Evolutionary conservation across 2,113 vertebrate genomes (phyloP).

Genomic region (Gracilinanus agilis): DNA sequence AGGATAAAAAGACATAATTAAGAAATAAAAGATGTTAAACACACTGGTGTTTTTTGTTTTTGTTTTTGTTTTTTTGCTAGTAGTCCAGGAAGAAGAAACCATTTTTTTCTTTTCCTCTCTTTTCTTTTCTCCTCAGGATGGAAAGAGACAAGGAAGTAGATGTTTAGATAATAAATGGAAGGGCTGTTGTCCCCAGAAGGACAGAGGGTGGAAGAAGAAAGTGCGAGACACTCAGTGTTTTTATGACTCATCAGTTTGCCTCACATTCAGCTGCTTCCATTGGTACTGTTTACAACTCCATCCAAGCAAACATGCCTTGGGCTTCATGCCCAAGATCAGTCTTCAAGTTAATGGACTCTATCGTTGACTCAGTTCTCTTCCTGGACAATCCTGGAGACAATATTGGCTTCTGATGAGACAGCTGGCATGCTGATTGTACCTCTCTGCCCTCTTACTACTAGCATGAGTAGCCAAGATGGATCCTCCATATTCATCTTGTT

Average conservation of each 20-base stretch:
- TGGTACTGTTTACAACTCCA: not conserved
- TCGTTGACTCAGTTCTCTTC: not conserved
- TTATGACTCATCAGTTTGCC: not conserved
- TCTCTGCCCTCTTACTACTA: not conserved
- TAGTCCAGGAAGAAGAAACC: not conserved
- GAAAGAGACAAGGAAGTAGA: not conserved
- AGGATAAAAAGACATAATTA: not conserved
- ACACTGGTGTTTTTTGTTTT: too few relatives aligned
- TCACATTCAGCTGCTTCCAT: not conserved
- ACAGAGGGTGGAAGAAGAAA: not conserved
- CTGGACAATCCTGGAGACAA: not conserved
- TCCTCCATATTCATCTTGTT: not conserved
- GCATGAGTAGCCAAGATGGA: not conserved
- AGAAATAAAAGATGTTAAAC: not conserved
- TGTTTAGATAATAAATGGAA: not conserved
- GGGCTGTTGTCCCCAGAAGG: not conserved
- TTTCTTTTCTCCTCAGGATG: not conserved
- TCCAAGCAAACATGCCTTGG: not conserved
- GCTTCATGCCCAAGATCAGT: not conserved
- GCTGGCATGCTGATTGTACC: not conserved
- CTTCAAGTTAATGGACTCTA: not conserved
- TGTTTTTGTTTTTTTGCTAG: not conserved
- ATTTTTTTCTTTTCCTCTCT: not conserved
- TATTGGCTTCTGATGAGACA: not conserved
- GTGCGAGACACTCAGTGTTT: not conserved